Conservation (phyloP, 2,797 vertebrate species). For the Enteromius afrohamiltoni region DNA sequence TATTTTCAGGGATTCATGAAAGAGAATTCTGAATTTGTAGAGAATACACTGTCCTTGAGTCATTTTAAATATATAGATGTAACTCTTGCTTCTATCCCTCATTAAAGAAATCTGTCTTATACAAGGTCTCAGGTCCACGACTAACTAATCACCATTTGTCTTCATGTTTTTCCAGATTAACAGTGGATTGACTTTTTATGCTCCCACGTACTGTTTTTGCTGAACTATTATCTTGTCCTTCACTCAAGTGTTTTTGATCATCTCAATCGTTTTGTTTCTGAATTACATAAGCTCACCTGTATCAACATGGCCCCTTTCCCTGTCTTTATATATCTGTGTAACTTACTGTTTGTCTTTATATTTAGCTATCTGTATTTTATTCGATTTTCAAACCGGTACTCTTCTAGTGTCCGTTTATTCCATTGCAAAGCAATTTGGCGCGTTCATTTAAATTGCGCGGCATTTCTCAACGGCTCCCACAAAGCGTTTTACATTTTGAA, state of each 20-base stretch:
- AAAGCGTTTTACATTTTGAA: background rate
- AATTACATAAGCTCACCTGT: background rate
- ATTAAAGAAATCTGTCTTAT: background rate
- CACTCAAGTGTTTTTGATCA: background rate
- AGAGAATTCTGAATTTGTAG: background rate
- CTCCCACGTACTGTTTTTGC: background rate
- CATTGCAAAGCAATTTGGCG: background rate
- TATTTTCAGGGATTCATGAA: background rate
- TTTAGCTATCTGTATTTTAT: background rate
- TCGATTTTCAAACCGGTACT: background rate
- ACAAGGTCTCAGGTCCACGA: background rate
- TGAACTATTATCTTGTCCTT: background rate
- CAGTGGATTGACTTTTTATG: background rate
- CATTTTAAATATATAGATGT: no score
- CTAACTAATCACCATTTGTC: background rate
- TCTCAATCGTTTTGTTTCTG: background rate
- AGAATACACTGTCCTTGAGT: background rate
- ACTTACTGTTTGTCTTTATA: background rate
- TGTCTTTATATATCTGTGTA: background rate
- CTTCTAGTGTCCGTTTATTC: background rate
- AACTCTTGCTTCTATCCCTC: background rate
- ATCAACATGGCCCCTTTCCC: background rate
- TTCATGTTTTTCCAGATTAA: background rate
- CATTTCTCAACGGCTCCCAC: background rate
- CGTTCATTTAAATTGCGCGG: background rate